Evolutionary conservation across 2,113 vertebrate genomes (phyloP).

Genomic region (Labeo catla): DNA sequence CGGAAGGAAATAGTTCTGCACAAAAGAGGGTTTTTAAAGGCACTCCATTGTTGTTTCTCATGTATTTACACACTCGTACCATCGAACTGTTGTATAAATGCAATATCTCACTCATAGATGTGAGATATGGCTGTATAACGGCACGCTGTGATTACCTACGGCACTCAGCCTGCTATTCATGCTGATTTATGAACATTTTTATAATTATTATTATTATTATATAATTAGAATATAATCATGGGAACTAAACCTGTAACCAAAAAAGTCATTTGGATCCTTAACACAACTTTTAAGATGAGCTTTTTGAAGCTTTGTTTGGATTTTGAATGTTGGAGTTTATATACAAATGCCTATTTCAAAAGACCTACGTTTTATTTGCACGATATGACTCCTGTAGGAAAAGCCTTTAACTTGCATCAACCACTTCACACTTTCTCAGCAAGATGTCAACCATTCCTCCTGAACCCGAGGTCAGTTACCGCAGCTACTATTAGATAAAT

Average conservation of each 20-base stretch:
- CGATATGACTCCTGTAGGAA: not conserved
- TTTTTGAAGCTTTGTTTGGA: not conserved
- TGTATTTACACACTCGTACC: too few species aligned
- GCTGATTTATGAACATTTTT: too few species aligned
- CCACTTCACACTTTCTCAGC: not conserved
- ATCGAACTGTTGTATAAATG: too few species aligned
- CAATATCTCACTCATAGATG: too few species aligned
- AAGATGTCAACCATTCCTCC: not conserved
- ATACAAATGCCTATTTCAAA: not conserved
- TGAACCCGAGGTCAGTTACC: not conserved
- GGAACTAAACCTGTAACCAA: not conserved
- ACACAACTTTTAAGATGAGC: not conserved
- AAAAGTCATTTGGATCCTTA: not conserved
- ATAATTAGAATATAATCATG: not conserved
- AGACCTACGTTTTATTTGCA: not conserved
- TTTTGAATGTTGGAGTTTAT: not conserved
- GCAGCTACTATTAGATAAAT: not conserved
- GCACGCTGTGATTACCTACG: too few species aligned
- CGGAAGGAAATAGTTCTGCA: too few species aligned
- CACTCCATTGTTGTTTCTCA: too few species aligned
- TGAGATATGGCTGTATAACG: too few species aligned
- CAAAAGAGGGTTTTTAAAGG: too few species aligned
- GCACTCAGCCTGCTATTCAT: too few species aligned
- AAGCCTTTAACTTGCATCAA: constrained; percentile 10
- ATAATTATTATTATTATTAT: too few species aligned